phyloP scores from a whole-genome alignment of 2,797 vertebrate species.

The Anguilla megastoma region DNA sequence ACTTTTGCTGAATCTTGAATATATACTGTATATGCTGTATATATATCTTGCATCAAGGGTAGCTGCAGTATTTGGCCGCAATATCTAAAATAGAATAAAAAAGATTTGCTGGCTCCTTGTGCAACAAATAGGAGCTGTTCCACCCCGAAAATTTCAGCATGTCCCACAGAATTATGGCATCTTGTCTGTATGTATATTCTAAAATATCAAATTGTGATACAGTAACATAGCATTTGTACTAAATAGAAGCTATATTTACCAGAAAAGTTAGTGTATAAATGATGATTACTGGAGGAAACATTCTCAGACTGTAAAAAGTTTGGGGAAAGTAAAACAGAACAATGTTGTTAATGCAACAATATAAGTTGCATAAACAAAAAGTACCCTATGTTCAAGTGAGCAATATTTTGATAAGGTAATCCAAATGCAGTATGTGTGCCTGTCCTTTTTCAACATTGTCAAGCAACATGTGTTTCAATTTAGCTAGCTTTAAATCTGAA shows the following conservation, averaged over 20 bases:
- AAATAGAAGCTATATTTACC: slow-evolving; percentile 16
- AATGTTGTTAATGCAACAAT: background rate
- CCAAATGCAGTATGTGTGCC: too few species aligned
- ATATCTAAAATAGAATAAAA: slow-evolving; percentile 25
- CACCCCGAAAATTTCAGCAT: background rate
- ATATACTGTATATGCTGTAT: background rate
- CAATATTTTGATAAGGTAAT: too few species aligned
- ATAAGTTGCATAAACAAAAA: too few species aligned
- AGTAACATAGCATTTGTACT: background rate
- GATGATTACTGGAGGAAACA: slow-evolving; percentile 14
- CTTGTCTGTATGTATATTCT: slow-evolving; percentile 5
- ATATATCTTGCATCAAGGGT: background rate
- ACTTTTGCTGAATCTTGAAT: too few species aligned
- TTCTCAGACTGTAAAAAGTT: background rate
- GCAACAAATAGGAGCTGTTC: background rate
- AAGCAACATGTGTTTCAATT: too few species aligned
- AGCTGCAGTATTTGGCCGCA: background rate
- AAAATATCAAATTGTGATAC: slow-evolving; percentile 22
- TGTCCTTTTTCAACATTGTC: too few species aligned
- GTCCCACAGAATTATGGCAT: slow-evolving; percentile 19
- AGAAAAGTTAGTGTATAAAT: slow-evolving; percentile 3
- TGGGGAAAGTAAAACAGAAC: background rate
- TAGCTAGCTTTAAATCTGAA: too few species aligned
- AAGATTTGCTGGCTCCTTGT: background rate
- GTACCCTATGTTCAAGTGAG: too few species aligned